Base-by-base conservation (phyloP, 2,888 invertebrate genomes). In the Mesorhabditis sp. region DNA sequence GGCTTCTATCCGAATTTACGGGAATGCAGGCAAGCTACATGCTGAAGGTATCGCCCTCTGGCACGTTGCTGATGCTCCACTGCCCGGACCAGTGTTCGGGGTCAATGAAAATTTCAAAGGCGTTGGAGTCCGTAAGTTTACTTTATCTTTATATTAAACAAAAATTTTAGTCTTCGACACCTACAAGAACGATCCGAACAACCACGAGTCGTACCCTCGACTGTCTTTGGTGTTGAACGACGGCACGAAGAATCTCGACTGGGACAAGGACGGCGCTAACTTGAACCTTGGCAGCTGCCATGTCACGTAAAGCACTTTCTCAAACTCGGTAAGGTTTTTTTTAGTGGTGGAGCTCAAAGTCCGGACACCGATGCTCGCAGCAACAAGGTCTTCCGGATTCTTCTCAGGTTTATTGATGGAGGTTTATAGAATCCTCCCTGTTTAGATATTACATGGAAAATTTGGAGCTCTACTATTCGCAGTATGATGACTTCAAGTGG, bases 71-170 rank as follows among this genome's bases (percentile, higher is more conserved):
- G 58, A 50, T 50, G 10, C 58, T 50, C 10, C 58, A 50, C 58
- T 50, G 10, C 58, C 58, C 58, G 58, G 58, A 50, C 58, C 58
- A 13, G 58, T 50, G 10, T 50, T 50, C n/a, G 58, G 58, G 0
- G 58, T 50, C 58, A 50, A 50, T 50, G 58, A 50, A n/a, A 50
- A 50, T 50, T 50, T 50, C 58, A 50, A 50, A n/a, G 58, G 58
- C 7, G n/a, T 50, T n/a, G 58, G 58, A 10, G n/a, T 50, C 7
- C n/a, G 58, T 50, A 50, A 50, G 58, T 50, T 50, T 50, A 2
- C 7, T 50, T 10, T 50, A 6, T 50, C 13, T n/a, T 50, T 50
- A n/a, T 50, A 10, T 2, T 2, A 50, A 2, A n/a, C n/a, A n/a
- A 50, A 50, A 50, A n/a, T 50, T 50, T 50, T 50, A 50, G 58